These are phyloP conservation scores for Calcarius lapponicus DNA, from an alignment of 2,797 vertebrate genomes.

Conservation along the genomic window DNA sequence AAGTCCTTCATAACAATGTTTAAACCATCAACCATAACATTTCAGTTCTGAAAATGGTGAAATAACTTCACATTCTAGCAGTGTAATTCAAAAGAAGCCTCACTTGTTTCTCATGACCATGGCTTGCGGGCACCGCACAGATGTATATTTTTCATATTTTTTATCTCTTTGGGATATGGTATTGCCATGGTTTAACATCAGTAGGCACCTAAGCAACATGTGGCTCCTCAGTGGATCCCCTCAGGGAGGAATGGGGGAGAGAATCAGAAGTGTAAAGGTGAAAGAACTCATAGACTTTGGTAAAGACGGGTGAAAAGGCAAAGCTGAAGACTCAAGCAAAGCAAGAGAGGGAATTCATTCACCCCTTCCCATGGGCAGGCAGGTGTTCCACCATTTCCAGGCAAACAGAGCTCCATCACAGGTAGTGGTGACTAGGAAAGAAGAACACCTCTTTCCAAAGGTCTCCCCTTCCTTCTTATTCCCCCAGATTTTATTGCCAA, in stretches of 20 bases:
- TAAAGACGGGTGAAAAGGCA: background rate
- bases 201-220: background rate
- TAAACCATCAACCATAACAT: background rate
- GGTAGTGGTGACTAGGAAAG: background rate
- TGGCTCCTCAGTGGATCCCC: rapidly evolving
- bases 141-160: background rate
- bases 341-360: background rate
- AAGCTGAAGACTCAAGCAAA: background rate
- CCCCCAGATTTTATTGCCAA: background rate
- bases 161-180: background rate
- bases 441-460: rapidly evolving
- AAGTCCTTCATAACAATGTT: background rate
- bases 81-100: background rate
- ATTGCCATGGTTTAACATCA: background rate
- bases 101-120: background rate
- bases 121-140: background rate
- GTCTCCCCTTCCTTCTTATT: background rate
- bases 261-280: background rate
- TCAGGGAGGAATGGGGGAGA: background rate
- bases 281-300: rapidly evolving
- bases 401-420: background rate
- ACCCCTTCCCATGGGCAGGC: rapidly evolving
- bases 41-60: background rate
- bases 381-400: background rate
- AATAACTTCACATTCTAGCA: background rate